Base-by-base conservation (phyloP, 2,113 vertebrate genomes). In the cat (Felis catus) region DNA sequence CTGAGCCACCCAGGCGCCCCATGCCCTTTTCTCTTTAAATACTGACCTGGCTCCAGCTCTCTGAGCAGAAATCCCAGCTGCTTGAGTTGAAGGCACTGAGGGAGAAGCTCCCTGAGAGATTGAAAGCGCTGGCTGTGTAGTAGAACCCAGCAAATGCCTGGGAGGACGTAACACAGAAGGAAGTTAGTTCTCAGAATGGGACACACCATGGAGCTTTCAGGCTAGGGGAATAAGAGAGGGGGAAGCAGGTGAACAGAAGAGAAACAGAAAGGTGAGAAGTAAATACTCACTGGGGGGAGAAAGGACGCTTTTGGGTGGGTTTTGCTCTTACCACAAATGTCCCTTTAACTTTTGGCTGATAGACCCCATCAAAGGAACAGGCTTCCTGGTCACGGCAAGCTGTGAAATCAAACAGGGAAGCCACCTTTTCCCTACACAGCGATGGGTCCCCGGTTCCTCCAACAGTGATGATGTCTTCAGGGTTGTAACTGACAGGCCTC, bases 101-200 rank as follows among this genome's bases (percentile, higher is more conserved):
- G 39, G 99, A 98, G 88, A 99, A 99, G 51, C 97, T 98, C 4
- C 98, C 98, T 0, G 98, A 98, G 10, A 99, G 96, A 82, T 98
- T 98, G 91, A 99, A 97, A 92, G 99, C 99, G 41, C 85, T 98
- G 19, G 98, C 98, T n/a, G 98, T 99, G 65, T 98, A 99, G 98
- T 99, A 99, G 98, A 99, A 99, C 73, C 99, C 99, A 25, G 99
- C 99, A 88, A 99, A 99, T 3, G 99, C 99, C 99, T 99, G 92
- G 3, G 65, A 89, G 84, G 66, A 81, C 36, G 89, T 15, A 2
- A 66, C 3, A 84, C 53, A 58, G 89, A 55, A 94, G 39, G 33
- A 41, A n/a, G 33, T 84, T 93, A 95, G 90, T n/a, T 94, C 83
- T 95, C 82, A 68, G 87, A 88, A 25, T 7, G 41, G 36, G 19